These are phyloP conservation scores for Rotaria macrura DNA, from an alignment of 2,888 invertebrate genomes.

Conservation along the genomic window DNA sequence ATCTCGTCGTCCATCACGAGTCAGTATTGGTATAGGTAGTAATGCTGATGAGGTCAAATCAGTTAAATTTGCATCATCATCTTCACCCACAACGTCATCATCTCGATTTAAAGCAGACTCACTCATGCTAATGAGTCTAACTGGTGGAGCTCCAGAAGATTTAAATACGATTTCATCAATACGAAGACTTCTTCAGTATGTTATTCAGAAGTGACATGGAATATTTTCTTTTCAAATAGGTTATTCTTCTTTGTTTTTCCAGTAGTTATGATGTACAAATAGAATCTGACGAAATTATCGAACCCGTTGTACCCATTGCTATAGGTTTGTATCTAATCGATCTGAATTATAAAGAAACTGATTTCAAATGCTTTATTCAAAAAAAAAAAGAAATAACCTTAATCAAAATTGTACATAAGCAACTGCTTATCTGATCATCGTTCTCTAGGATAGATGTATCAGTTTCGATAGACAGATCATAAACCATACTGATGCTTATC, in stretches of 20 bases:
- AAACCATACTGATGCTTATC: too few relatives aligned
- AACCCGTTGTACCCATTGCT: not conserved
- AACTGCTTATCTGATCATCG: too few relatives aligned
- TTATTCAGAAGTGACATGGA: not conserved
- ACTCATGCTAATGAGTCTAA: not conserved
- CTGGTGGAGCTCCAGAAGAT: not conserved
- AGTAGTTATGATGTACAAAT: not conserved
- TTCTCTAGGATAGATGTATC: too few relatives aligned
- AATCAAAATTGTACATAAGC: too few relatives aligned
- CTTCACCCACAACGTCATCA: not conserved
- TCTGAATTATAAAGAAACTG: too few relatives aligned
- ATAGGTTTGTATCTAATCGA: not conserved
- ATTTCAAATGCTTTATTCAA: too few relatives aligned
- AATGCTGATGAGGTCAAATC: not conserved
- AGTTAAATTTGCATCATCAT: not conserved
- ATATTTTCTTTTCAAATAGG: too few relatives aligned
- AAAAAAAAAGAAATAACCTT: too few relatives aligned
- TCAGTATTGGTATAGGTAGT: not conserved
- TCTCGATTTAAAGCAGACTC: not conserved
- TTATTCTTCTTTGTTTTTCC: too few relatives aligned
- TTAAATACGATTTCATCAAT: not conserved
- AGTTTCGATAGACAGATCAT: too few relatives aligned
- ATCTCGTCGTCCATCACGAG: not conserved
- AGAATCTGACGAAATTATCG: conserved; percentile 3
- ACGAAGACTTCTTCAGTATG: not conserved